phyloP scores from a whole-genome alignment of 1,140 invertebrate genomes.

The Melitaea cinxia region DNA sequence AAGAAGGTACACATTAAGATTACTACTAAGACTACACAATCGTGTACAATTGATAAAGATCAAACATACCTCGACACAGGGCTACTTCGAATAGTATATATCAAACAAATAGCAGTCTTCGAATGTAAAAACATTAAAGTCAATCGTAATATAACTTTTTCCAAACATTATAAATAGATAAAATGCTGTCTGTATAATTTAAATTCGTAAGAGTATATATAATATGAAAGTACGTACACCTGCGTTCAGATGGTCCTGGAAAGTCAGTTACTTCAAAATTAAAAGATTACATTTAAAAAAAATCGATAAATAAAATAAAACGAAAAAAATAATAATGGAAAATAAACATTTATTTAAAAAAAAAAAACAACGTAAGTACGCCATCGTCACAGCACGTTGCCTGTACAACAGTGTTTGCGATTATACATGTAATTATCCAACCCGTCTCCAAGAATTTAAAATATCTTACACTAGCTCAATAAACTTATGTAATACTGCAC shows the following conservation, averaged over 20 bases:
- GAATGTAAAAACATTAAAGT: conserved; percentile 36
- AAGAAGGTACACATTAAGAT: conserved; percentile 37
- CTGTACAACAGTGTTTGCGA: background rate
- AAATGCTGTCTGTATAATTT: conserved; percentile 38
- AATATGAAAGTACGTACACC: conserved; percentile 18
- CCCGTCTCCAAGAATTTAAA: background rate
- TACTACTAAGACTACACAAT: conserved; percentile 34
- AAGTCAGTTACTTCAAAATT: conserved; percentile 15
- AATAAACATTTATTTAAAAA: conserved; percentile 46
- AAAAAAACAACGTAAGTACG: conserved; percentile 42
- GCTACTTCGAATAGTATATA: conserved; percentile 39
- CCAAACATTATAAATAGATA: conserved; percentile 35
- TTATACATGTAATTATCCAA: background rate
- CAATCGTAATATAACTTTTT: conserved; percentile 25
- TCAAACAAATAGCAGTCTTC: conserved; percentile 46
- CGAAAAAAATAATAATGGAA: conserved; percentile 32
- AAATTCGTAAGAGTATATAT: conserved; percentile 41
- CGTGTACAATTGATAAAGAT: conserved; percentile 35
- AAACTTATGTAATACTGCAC: conserved; percentile 23
- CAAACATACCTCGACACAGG: conserved; percentile 21
- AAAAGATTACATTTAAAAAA: conserved; percentile 4
- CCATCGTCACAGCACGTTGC: conserved; percentile 5
- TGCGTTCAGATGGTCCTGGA: conserved; percentile 15
- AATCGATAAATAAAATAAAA: conserved; percentile 22
- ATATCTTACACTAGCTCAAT: conserved; percentile 1